These are phyloP conservation scores for Heliconius eleuchia DNA, from an alignment of 1,140 invertebrate species.

Conservation along the genomic window DNA sequence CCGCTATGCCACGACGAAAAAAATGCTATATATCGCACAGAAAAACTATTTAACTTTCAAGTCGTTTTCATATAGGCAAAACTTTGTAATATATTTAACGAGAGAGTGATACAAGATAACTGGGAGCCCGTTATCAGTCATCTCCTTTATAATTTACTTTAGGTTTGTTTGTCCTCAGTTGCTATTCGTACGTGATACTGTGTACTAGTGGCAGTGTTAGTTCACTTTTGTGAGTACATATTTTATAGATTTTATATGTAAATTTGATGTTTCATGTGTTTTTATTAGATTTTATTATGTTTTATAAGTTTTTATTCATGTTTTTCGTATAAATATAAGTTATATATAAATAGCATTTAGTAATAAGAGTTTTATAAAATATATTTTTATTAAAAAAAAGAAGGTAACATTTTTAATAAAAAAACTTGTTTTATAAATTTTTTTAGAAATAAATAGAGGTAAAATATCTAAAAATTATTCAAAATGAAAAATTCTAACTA, in stretches of 20 bases:
- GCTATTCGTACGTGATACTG: neutral
- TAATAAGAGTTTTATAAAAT: no score
- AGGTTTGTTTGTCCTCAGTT: neutral
- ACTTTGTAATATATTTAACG: neutral
- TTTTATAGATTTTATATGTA: neutral
- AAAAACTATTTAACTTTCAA: neutral
- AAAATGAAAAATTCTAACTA: no score
- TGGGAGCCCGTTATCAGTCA: constrained; percentile 19
- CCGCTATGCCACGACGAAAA: no score
- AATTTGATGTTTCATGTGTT: neutral
- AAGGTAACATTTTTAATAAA: no score
- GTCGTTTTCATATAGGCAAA: neutral
- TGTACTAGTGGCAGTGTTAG: neutral
- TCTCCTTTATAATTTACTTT: constrained; percentile 25
- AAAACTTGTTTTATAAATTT: no score
- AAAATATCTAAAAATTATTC: no score
- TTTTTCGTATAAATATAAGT: neutral
- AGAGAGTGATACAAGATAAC: neutral
- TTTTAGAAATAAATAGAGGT: no score
- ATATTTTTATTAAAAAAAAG: no score
- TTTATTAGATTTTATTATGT: neutral
- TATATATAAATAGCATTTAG: no score
- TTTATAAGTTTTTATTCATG: neutral
- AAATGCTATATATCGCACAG: no score
- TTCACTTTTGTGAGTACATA: neutral